A percentile compares a stretch with the other conserved stretches of the same genome.
Evolutionary conservation across 2,797 vertebrate species (phyloP).

Genomic region (Oreonectes daqikongensis): DNA sequence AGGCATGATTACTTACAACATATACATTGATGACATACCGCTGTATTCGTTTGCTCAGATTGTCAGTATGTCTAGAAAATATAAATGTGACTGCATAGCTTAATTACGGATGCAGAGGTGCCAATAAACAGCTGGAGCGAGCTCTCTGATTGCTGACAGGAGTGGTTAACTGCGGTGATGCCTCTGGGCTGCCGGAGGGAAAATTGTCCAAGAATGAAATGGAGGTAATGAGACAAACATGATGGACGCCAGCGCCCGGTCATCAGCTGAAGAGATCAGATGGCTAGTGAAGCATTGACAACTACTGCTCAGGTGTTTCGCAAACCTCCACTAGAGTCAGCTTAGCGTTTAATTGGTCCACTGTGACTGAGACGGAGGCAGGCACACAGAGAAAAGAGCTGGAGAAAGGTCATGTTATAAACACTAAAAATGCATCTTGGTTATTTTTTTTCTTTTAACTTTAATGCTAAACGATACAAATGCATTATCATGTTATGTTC

Average conservation of each 20-base stretch:
- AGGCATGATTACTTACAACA: too few species aligned
- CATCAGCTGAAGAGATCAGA: constrained; percentile 63
- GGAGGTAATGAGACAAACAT: constrained; percentile 82
- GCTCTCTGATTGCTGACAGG: constrained; percentile 87
- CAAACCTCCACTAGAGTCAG: constrained; percentile 74
- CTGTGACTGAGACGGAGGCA: constrained; percentile 57
- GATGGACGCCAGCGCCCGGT: constrained; percentile 76
- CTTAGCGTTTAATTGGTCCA: constrained; percentile 75
- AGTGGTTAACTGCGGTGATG: constrained; percentile 63
- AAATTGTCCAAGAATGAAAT: constrained; percentile 92
- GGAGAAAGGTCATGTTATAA: constrained; percentile 14
- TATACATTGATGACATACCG: neutral
- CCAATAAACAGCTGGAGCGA: constrained; percentile 84
- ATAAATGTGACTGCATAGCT: constrained; percentile 55
- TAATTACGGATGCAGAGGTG: constrained; percentile 85
- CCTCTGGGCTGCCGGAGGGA: constrained; percentile 85
- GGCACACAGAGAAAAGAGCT: neutral
- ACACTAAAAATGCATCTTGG: constrained; percentile 8
- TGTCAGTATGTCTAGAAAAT: constrained; percentile 3
- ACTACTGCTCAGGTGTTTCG: constrained; percentile 70
- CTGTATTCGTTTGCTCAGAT: constrained; percentile 3
- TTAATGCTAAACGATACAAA: neutral
- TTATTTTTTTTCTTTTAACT: constrained; percentile 11
- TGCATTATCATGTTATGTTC: neutral
- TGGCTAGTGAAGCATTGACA: constrained; percentile 20